Conservation (phyloP, 1,140 invertebrate genomes). For the Melipona quadrifasciata region DNA sequence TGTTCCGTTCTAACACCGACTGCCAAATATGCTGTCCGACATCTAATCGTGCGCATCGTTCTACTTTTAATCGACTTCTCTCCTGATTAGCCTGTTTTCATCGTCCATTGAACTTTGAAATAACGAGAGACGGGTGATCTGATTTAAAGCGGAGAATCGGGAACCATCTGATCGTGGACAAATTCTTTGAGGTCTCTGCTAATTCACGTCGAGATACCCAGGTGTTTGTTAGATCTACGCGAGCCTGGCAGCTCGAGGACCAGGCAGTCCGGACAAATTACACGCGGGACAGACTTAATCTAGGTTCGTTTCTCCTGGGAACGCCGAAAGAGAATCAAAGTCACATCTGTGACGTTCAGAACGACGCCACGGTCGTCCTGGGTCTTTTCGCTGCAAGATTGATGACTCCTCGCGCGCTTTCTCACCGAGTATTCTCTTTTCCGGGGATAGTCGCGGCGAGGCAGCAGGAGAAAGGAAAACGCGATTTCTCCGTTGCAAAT, state of each 20-base stretch:
- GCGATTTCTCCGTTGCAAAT: constrained; percentile 63
- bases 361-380: constrained; percentile 62
- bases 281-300: constrained; percentile 71
- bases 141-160: neutral
- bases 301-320: constrained; percentile 72
- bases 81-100: neutral
- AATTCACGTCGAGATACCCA: constrained; percentile 55
- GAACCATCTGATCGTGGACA: neutral
- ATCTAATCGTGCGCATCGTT: neutral
- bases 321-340: constrained; percentile 76
- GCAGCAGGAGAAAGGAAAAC: constrained; percentile 62
- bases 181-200: neutral
- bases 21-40: constrained; percentile 41
- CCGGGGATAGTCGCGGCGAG: neutral
- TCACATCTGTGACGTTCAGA: constrained; percentile 77
- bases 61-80: neutral
- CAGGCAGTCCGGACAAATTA: constrained; percentile 53
- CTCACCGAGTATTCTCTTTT: constrained; percentile 28
- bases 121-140: too few relatives aligned
- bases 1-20: constrained; percentile 46
- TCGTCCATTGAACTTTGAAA: too few relatives aligned
- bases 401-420: constrained; percentile 62
- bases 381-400: constrained; percentile 70
- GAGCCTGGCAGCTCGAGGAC: constrained; percentile 38
- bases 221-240: constrained; percentile 61